Conservation (phyloP, 1,140 invertebrate species). For the Pseudomyrmex cubaensis region DNA sequence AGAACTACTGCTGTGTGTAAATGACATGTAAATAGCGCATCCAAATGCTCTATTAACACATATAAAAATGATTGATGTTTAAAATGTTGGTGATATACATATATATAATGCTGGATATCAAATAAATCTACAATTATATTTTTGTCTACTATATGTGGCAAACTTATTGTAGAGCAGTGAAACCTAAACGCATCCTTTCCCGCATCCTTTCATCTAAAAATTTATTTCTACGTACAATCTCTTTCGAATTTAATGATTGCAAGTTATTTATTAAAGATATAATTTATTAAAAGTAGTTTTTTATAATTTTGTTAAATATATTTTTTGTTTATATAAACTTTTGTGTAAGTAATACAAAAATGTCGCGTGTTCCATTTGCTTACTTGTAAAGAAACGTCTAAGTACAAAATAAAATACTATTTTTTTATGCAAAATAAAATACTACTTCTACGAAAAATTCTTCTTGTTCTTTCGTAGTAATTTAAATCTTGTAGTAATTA, state of each 20-base stretch:
- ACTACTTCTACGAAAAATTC: too few relatives aligned
- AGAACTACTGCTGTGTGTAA: slow-evolving; percentile 65
- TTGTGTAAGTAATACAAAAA: too few relatives aligned
- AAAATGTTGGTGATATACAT: slow-evolving; percentile 40
- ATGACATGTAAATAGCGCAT: slow-evolving; percentile 81
- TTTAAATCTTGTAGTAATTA: too few relatives aligned
- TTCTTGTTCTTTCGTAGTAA: too few relatives aligned
- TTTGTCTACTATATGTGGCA: slow-evolving; percentile 37
- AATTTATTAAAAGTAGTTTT: too few relatives aligned
- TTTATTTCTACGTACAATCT: not conserved
- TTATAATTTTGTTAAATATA: too few relatives aligned
- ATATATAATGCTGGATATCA: slow-evolving; percentile 35
- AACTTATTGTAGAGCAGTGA: slow-evolving; percentile 17
- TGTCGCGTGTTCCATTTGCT: too few relatives aligned
- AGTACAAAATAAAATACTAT: too few relatives aligned
- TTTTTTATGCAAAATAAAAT: too few relatives aligned
- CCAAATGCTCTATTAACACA: slow-evolving; percentile 56
- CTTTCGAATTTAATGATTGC: not conserved
- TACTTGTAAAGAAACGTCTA: too few relatives aligned
- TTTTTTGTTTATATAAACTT: too few relatives aligned
- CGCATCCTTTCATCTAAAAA: slow-evolving; percentile 4
- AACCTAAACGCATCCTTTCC: slow-evolving; percentile 23
- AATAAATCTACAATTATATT: slow-evolving; percentile 70
- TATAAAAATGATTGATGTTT: slow-evolving; percentile 23
- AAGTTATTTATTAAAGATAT: too few relatives aligned